Conservation (phyloP, 2,113 vertebrate genomes). For the Nematolebias whitei region DNA sequence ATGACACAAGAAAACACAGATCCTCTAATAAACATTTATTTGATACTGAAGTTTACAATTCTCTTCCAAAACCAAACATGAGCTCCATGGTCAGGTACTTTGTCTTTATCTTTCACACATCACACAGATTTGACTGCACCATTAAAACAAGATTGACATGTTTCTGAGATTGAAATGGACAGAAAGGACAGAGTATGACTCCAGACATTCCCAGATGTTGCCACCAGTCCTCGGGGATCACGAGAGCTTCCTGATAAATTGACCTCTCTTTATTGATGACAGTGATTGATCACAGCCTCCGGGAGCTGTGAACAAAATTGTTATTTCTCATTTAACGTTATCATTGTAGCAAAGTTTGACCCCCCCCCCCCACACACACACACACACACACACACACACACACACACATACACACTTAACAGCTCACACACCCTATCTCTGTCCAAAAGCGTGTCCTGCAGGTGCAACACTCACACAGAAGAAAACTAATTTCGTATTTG, state of each 20-base stretch:
- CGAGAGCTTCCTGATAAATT: conserved; percentile 67
- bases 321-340: conserved; percentile 78
- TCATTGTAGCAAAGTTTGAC: conserved; percentile 42
- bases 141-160: conserved; percentile 38
- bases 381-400: too few relatives aligned
- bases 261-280: conserved; percentile 73
- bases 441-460: background rate
- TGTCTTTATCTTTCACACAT: too few relatives aligned
- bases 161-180: conserved; percentile 19
- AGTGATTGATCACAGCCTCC: conserved; percentile 71
- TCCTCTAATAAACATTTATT: too few relatives aligned
- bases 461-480: background rate
- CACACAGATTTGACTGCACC: background rate
- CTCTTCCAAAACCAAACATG: too few relatives aligned
- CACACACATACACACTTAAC: conserved; percentile 22
- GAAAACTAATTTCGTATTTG: background rate
- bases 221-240: conserved; percentile 30
- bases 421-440: background rate
- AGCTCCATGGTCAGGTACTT: too few relatives aligned
- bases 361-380: too few relatives aligned
- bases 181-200: conserved; percentile 42
- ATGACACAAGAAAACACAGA: too few relatives aligned
- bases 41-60: too few relatives aligned
- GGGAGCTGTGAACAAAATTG: conserved; percentile 69
- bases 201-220: conserved; percentile 33